Conservation (phyloP, 1,140 invertebrate genomes). For the Drosophila sp. region DNA sequence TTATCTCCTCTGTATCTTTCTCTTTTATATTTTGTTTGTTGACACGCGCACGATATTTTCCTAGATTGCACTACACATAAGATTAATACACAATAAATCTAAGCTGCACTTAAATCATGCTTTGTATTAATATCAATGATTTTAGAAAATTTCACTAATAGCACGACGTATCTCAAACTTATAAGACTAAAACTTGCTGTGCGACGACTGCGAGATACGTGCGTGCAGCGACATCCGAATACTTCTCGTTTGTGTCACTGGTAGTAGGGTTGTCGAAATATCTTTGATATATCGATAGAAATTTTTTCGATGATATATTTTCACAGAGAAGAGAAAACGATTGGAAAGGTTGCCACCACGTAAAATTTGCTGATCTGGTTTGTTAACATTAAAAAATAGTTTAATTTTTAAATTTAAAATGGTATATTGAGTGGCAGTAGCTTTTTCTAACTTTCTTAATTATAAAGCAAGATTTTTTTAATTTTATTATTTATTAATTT, state of each 20-base stretch:
- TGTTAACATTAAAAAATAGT: too few species aligned
- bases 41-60: slow-evolving; percentile 19
- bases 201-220: slow-evolving; percentile 27
- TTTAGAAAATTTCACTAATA: slow-evolving; percentile 60
- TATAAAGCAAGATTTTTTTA: too few species aligned
- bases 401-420: too few species aligned
- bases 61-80: slow-evolving; percentile 40
- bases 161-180: slow-evolving; percentile 47
- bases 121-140: slow-evolving; percentile 53
- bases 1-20: slow-evolving; percentile 23
- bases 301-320: too few species aligned
- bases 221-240: slow-evolving; percentile 36
- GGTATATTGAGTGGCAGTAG: too few species aligned
- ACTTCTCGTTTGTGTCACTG: slow-evolving; percentile 37
- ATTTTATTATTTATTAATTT: too few species aligned
- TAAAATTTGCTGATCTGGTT: too few species aligned
- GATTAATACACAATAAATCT: slow-evolving; percentile 19
- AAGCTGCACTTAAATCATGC: slow-evolving; percentile 32
- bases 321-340: too few species aligned
- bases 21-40: slow-evolving; percentile 32
- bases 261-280: slow-evolving; percentile 4
- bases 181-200: slow-evolving; percentile 11
- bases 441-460: too few species aligned
- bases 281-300: slow-evolving; percentile 28
- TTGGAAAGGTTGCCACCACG: too few species aligned